Evolutionary conservation across 2,113 vertebrate genomes (phyloP), one percentile per base, ranked within the genome.

Genomic region (Gasterosteus aculeatus): DNA sequence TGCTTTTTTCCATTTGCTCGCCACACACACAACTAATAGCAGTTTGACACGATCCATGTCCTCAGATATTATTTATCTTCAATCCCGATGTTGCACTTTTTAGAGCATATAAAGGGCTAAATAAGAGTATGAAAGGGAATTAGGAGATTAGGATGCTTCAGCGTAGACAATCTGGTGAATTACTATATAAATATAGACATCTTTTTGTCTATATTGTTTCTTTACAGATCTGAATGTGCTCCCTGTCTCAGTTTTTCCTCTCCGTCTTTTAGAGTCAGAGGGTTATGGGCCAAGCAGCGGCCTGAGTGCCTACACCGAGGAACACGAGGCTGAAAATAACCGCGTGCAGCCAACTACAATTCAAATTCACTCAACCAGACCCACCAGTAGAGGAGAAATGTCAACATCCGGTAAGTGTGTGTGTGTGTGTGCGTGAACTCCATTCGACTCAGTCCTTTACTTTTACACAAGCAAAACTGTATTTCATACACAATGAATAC

Each of bases 371-470:
- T 63, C 84, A 56, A 49, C 84, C 80, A 81, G 60, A 78, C 64
- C 82, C 56, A 38, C 41, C n/a, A 33, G 31, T 39, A 54, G 67
- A 71, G 42, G 57, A 67, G 42, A 83, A 69, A 56, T 69, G 41
- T 78, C 84, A 64, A 69, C 78, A 82, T 78, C 81, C 83, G 89
- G 91, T 90, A 77, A 69, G 68, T 61, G 22, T 46, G 2, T 38
- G 51, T 41, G 19, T 1, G 59, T 22, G 33, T 1, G 29, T 18
- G 14, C 9, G 22, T 18, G 59, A 76, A 71, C 18, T 26, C 38
- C 62, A n/a, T 53, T 41, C 64, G 33, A 47, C 53, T 58, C 1
- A 10, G 42, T n/a, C 68, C 33, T 56, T 42, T 31, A 77, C 39
- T 54, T 63, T 51, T 41, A 12, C n/a, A 41, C 19, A 46, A 5